A percentile compares a stretch with the other conserved stretches of the same genome.
phyloP scores from a whole-genome alignment of 2,113 vertebrate species.

The Motacilla tschutschensis region DNA sequence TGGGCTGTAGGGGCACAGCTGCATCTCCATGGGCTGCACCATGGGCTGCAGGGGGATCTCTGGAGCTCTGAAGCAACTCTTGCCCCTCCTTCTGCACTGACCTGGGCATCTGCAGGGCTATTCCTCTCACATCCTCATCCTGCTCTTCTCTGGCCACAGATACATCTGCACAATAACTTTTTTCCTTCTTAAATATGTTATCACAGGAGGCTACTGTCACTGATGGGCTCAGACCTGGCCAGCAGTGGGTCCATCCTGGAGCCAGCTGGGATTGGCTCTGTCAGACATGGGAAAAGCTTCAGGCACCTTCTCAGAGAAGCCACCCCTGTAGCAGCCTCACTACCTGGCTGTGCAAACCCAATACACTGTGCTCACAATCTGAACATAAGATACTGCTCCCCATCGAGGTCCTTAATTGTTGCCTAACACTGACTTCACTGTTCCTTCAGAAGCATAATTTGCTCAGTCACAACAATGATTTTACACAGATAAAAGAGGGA shows the following conservation, averaged over 20 bases:
- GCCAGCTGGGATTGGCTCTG: neutral
- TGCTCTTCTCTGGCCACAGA: neutral
- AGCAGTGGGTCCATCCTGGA: neutral
- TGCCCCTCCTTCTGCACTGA: neutral
- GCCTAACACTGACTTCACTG: neutral
- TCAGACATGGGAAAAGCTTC: neutral
- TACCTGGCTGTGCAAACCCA: neutral
- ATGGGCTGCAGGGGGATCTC: neutral
- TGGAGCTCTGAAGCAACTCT: neutral
- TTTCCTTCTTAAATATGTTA: neutral
- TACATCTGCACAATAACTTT: neutral
- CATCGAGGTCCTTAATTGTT: neutral
- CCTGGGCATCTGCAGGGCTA: neutral
- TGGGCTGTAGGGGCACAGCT: neutral
- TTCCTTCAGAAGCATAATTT: neutral
- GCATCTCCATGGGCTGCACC: neutral
- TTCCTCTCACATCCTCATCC: neutral
- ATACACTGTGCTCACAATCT: neutral
- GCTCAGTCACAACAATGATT: neutral
- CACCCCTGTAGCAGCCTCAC: accelerated
- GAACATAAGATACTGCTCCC: neutral
- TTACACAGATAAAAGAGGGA: neutral
- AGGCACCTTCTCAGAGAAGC: neutral
- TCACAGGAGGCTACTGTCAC: neutral
- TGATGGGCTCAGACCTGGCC: neutral